Evolutionary conservation across 2,888 invertebrate species (phyloP), one percentile per base, ranked within the genome.

Genomic region (Drosophila infuscata): DNA sequence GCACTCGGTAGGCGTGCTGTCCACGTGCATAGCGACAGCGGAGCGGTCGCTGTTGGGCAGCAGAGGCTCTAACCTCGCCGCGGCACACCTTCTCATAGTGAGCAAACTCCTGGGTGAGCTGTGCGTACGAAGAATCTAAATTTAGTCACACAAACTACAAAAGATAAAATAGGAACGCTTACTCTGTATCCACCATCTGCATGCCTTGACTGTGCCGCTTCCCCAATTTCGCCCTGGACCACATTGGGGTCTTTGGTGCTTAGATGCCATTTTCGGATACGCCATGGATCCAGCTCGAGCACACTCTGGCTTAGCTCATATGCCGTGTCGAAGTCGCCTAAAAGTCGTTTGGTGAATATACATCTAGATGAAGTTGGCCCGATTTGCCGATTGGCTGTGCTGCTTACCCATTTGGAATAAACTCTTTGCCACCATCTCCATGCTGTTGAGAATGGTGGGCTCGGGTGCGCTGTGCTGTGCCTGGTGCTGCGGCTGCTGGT

Each of bases 401-500:
- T 80, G 84, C 78, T 82, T 78, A 91, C 90, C 91, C 82, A 90
- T 59, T 69, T 86, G 86, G 54, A 91, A 81, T 60, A 92, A 82
- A 82, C 79, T 87, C 69, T 88, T 83, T 5, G 91, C 91, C 43
- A 91, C 85, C 58, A 70, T 69, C 72, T 92, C 92, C 87, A 91
- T 87, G 74, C 79, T 87, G 43, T 91, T 90, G 66, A 91, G 74
- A 32, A 89, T 76, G 8, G 62, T 59, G 32, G 81, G 72, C 41
- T 82, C 86, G 0, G 69, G 76, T 29, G 54, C 46, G 41, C 64
- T 59, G 6, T 69, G 56, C 38, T 54, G 25, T 25, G 25, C 2
- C 36, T 38, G 38, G 7, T 38, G 54, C 29, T 54, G 69, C 83
- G 96, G 96, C 66, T 94, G 94, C 57, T 73, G 74, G 83, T 96